A percentile compares a stretch with the other conserved stretches of the same genome.
Evolutionary conservation across 2,113 vertebrate genomes (phyloP).

Genomic region (Madoqua kirkii): DNA sequence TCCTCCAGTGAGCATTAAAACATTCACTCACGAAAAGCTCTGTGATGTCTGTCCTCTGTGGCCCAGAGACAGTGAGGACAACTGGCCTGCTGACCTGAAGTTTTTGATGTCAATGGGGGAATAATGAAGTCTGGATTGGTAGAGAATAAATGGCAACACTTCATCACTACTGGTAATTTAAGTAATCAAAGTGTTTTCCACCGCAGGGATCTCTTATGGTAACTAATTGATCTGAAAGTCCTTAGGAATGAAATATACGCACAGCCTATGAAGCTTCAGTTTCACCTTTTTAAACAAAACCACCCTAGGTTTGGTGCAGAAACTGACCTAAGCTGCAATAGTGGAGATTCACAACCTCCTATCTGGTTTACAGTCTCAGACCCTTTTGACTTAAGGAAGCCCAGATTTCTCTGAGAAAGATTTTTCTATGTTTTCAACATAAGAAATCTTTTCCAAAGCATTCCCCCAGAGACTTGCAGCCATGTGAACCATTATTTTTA

Average conservation of each 20-base stretch:
- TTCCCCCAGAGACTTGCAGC: not conserved
- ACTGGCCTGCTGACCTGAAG: not conserved
- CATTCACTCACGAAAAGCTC: not conserved
- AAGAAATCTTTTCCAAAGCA: not conserved
- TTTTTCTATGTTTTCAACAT: not conserved
- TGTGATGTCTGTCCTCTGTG: not conserved
- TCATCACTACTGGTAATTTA: not conserved
- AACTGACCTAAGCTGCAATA: not conserved
- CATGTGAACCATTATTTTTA: not conserved
- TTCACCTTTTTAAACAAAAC: conserved; percentile 2
- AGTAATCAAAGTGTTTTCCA: not conserved
- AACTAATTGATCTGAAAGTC: not conserved
- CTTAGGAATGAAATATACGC: not conserved
- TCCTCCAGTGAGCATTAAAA: not conserved
- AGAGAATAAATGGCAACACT: not conserved
- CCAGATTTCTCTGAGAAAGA: not conserved
- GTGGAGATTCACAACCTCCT: not conserved
- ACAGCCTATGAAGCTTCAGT: not conserved
- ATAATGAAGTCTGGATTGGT: not conserved
- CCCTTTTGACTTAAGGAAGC: not conserved
- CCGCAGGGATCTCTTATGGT: not conserved
- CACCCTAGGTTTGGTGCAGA: not conserved
- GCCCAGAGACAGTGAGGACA: not conserved
- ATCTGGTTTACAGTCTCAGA: not conserved
- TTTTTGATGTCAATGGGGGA: not conserved